Percentiles rank a stretch among this genome's conserved stretches.
These are phyloP conservation scores for Propithecus coquereli DNA, from an alignment of 2,113 vertebrate species.

Conservation along the genomic window DNA sequence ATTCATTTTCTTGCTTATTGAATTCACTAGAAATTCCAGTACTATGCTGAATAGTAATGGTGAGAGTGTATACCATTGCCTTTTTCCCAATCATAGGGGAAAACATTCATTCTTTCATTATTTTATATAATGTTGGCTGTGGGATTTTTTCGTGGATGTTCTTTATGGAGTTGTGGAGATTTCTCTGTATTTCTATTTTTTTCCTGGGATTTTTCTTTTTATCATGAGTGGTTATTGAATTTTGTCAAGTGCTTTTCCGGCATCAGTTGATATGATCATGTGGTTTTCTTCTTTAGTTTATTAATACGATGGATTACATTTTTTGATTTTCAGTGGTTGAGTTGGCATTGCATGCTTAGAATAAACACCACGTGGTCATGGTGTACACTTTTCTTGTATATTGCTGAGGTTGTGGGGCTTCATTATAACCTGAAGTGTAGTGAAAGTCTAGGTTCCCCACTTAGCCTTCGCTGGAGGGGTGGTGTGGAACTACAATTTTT, in stretches of 20 bases:
- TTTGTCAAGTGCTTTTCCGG: neutral
- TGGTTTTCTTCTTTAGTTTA: neutral
- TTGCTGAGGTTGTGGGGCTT: neutral
- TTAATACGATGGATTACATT: neutral
- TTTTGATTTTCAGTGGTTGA: neutral
- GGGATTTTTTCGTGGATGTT: neutral
- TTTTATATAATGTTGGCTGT: neutral
- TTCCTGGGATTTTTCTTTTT: neutral
- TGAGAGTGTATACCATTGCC: neutral
- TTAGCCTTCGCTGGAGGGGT: neutral
- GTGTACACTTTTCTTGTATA: neutral
- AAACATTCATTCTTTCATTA: neutral
- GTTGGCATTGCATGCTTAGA: neutral
- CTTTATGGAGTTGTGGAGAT: neutral
- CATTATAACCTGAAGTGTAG: neutral
- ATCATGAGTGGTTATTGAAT: neutral
- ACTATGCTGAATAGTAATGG: neutral
- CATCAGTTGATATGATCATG: neutral
- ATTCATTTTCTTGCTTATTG: neutral
- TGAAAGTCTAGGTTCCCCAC: neutral
- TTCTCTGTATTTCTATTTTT: neutral
- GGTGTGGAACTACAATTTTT: neutral
- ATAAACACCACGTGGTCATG: neutral
- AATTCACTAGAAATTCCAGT: neutral
- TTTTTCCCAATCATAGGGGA: neutral